Evolutionary conservation across 2,888 invertebrate species (phyloP), one percentile per base, ranked within the genome.

Genomic region (Metalampra italica): DNA sequence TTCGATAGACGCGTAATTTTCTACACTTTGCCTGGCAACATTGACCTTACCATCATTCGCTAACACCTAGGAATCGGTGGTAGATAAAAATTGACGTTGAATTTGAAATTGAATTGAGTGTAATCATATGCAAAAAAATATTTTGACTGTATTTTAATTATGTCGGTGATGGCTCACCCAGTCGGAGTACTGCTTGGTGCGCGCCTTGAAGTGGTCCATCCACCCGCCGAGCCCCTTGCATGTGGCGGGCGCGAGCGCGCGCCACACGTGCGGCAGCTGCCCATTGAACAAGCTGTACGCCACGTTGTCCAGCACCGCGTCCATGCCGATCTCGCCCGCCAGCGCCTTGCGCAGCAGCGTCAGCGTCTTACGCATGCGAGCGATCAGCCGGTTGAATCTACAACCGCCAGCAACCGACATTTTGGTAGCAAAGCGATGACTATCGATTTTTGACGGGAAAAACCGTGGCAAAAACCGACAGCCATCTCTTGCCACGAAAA

Each of bases 261-360:
- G 90, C 98, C 98, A 98, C 55, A 92, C 92, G 15, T 59, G 47
- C 8, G 98, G 97, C 65, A 98, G 85, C 62, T 93, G 93, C 4
- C 97, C 97, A 79, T 97, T 97, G 85, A 93, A 97, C 62, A 98
- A 85, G 9, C 95, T 93, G 73, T 92, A 92, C 0, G 96, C 92
- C 29, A 97, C 94, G 74, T 94, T 95, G 78, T 98, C 97, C 52
- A 97, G 82, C 40, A 93, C 90, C 14, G 92, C 91, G 77, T 97
- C 96, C 97, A 98, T 97, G 44, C 97, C 97, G 60, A 97, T 96
- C 88, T 97, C 97, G 32, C 98, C 98, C 3, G 95, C 94, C 49
- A 98, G 87, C 0, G 97, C 97, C 76, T 95, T 95, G 68, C 93
- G 91, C 9, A 98, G 88, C 45, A 95, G 91, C 3, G 91, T 84